phyloP scores from a whole-genome alignment of 2,797 vertebrate species.

The Nannoperca obscura region DNA sequence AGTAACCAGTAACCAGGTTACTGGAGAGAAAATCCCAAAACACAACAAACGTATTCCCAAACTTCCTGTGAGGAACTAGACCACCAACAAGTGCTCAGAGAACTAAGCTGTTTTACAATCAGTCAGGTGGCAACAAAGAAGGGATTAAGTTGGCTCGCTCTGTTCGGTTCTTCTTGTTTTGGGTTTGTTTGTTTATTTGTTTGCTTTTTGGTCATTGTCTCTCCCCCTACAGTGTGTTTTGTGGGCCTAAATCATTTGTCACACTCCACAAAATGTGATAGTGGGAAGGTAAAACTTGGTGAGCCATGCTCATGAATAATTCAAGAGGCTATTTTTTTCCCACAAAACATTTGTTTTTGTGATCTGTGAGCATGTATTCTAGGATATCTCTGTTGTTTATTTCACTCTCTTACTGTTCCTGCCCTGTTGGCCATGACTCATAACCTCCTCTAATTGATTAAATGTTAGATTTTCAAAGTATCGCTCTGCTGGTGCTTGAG shows the following conservation, averaged over 20 bases:
- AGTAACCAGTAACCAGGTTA: background rate
- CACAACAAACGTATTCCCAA: background rate
- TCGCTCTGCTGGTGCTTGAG: background rate
- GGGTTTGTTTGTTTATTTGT: background rate
- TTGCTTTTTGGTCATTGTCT: constrained; percentile 17
- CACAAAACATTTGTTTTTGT: constrained; percentile 38
- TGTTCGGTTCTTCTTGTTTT: background rate
- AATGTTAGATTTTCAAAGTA: background rate
- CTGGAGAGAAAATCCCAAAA: background rate
- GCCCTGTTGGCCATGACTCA: constrained; percentile 38
- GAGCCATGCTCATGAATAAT: constrained; percentile 60
- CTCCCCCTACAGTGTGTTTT: constrained; percentile 29
- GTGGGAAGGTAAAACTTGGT: constrained; percentile 56
- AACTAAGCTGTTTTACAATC: constrained; percentile 8
- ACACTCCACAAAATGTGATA: constrained; percentile 49
- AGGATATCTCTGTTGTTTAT: constrained; percentile 34
- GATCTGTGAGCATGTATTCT: constrained; percentile 39
- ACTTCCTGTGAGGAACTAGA: background rate
- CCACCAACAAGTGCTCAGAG: background rate
- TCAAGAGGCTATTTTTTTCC: constrained; percentile 28
- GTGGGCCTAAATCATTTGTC: constrained; percentile 48
- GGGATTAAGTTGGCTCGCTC: constrained; percentile 7
- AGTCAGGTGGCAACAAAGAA: background rate
- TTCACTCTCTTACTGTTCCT: constrained; percentile 21
- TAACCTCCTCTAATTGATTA: constrained; percentile 22